phyloP scores from a whole-genome alignment of 2,888 invertebrate species.

The Neoitamus cyanurus region DNA sequence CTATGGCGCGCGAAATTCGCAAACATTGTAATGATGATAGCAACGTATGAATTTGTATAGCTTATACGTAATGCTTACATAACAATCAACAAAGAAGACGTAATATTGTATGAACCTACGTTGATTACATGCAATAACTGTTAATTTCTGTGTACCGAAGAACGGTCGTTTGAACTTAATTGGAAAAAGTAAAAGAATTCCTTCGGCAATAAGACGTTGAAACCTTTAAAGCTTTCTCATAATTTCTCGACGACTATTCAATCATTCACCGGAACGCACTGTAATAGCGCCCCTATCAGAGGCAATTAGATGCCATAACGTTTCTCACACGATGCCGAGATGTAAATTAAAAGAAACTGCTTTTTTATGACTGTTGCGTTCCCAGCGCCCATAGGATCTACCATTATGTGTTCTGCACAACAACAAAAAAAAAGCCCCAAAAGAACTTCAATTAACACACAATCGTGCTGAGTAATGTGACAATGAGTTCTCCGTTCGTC shows the following conservation, averaged over 20 bases:
- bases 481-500: constrained; percentile 14
- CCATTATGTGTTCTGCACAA: not conserved
- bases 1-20: too few relatives aligned
- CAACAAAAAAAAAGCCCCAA: not conserved
- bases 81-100: too few relatives aligned
- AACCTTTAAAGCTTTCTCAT: not conserved
- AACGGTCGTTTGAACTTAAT: too few relatives aligned
- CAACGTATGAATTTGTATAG: too few relatives aligned
- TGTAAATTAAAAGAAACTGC: constrained; percentile 13
- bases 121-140: too few relatives aligned
- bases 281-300: not conserved
- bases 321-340: not conserved
- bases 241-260: not conserved
- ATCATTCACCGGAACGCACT: not conserved
- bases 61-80: too few relatives aligned
- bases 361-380: not conserved
- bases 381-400: not conserved
- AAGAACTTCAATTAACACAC: constrained; percentile 23
- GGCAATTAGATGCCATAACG: not conserved
- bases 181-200: not conserved
- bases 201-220: not conserved
- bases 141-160: too few relatives aligned
- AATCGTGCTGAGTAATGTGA: constrained; percentile 14
- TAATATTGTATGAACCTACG: too few relatives aligned
- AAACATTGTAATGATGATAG: too few relatives aligned